Base-by-base conservation (phyloP, 2,113 vertebrate species). In the Eidolon helvum region DNA sequence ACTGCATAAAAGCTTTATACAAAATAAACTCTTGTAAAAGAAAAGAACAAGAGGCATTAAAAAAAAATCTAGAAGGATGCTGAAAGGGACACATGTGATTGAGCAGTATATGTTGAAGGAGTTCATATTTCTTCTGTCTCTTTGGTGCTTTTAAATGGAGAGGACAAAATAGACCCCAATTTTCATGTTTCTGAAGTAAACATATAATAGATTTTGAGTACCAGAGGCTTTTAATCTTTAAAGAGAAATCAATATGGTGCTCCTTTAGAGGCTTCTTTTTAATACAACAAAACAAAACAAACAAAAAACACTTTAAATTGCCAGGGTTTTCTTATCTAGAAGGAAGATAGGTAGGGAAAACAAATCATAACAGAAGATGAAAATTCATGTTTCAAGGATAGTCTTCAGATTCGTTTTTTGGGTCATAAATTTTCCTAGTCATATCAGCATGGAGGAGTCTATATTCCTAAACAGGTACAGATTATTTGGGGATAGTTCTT, bases 21-120 rank as follows among this genome's bases (percentile, higher is more conserved):
- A 75, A 83, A 87, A 79, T 85, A 84, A 79, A 83, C 94, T 88
- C 55, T 94, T 92, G 22, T 71, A 69, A 95, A 90, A 87, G 14
- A 16, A 96, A 89, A 95, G 63, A 96, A 74, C 4, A 90, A 89
- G 38, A 88, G 30, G 10, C 69, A 89, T 85, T 26, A 48, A 79
- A 90, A 79, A 90, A 61, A 85, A 57, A 5, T n/a, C 4, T 1
- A 55, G 55, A 87, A 66, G 30, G 15, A 8, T 61, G 91, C 89
- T 95, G 50, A 77, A 94, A 83, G 30, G 24, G 18, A 74, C 61
- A 7, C 7, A 8, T 9, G 16, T 68, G 55, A 91, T 61, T 30
- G 48, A 72, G 45, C 24, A 66, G 12, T 75, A 0, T 40, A 30
- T 45, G 18, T 66, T 66, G 57, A 94, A 78, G 78, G 40, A 87